Evolutionary conservation across 2,113 vertebrate genomes (phyloP).

Genomic region (Limnothrissa miodon): DNA sequence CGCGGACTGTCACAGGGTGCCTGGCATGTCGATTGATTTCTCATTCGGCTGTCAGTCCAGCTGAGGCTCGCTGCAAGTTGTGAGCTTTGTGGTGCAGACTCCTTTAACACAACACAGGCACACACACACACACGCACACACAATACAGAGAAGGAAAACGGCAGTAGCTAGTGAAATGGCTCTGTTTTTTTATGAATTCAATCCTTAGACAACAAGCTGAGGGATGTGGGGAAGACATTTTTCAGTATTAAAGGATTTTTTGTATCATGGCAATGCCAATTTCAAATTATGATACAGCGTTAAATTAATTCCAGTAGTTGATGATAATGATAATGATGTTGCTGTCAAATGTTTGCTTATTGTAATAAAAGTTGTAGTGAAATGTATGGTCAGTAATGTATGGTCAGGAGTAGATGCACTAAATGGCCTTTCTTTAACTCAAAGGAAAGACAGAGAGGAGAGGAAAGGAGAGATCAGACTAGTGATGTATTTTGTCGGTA

Average conservation of each 20-base stretch:
- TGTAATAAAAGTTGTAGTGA: background rate
- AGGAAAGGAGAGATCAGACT: no score
- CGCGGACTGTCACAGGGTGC: background rate
- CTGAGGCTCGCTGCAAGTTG: constrained; percentile 51
- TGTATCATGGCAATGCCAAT: no score
- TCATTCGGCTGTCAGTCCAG: constrained; percentile 45
- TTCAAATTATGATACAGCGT: no score
- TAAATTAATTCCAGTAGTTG: background rate
- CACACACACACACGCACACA: constrained; percentile 18
- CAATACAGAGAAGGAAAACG: background rate
- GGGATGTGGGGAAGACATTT: background rate
- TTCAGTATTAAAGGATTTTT: background rate
- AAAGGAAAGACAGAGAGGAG: no score
- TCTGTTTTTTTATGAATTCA: background rate
- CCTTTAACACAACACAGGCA: constrained; percentile 1
- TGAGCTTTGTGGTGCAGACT: constrained; percentile 33
- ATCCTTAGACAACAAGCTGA: background rate
- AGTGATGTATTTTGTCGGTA: background rate
- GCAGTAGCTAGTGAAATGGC: background rate
- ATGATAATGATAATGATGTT: background rate
- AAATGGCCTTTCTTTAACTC: no score
- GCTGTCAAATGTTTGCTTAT: background rate
- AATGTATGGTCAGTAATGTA: background rate
- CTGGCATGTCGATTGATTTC: constrained; percentile 20
- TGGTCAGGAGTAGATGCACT: background rate